Conservation (phyloP, 2,113 vertebrate species). For the Oncorhynchus keta region DNA sequence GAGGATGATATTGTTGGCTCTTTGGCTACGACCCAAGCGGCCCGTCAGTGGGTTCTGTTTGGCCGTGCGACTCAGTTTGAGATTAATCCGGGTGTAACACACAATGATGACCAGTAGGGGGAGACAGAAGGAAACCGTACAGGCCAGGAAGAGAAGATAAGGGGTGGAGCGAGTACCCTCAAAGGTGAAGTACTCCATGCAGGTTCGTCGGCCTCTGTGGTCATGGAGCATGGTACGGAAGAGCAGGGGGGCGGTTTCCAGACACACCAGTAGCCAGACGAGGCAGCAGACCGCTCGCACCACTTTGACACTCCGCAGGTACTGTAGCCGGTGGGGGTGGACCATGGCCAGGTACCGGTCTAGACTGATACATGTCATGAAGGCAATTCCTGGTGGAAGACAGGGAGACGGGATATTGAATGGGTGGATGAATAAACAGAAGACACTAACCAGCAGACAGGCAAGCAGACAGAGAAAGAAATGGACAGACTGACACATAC, state of each 20-base stretch:
- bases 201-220: constrained; percentile 66
- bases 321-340: constrained; percentile 61
- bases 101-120: constrained; percentile 76
- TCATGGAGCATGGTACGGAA: constrained; percentile 61
- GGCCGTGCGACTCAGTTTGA: constrained; percentile 72
- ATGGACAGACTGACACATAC: no score
- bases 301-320: constrained; percentile 56
- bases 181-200: constrained; percentile 82
- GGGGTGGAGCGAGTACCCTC: constrained; percentile 66
- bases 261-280: constrained; percentile 76
- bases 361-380: constrained; percentile 83
- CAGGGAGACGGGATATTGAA: neutral
- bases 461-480: neutral
- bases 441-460: neutral
- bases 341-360: constrained; percentile 85
- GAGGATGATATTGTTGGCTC: constrained; percentile 76
- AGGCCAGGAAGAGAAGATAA: constrained; percentile 74
- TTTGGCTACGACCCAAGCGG: constrained; percentile 62
- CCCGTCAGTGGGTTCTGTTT: constrained; percentile 67
- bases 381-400: constrained; percentile 73
- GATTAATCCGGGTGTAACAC: constrained; percentile 77
- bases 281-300: constrained; percentile 69
- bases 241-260: constrained; percentile 74
- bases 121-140: constrained; percentile 73
- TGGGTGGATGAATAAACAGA: neutral